Evolutionary conservation across 2,797 vertebrate species (phyloP), one percentile per base, ranked within the genome.

Genomic region (Phrynocephalus guinanensis): DNA sequence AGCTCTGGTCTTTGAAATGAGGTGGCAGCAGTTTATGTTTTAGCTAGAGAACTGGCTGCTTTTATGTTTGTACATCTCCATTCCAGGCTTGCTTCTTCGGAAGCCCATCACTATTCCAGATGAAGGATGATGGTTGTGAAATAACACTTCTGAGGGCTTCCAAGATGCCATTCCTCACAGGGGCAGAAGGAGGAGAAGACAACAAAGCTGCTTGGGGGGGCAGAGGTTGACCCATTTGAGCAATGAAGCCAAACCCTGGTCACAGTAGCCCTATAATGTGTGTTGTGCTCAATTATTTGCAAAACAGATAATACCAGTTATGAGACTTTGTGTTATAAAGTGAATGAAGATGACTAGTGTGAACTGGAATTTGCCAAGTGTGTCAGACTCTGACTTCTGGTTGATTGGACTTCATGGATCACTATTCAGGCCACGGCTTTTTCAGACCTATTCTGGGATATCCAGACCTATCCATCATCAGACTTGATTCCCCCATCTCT

Each of bases 1-100:
- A 95, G 92, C 86, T 90, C 80, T 91, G 92, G 86, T 82, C 87
- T 93, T 95, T 94, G 91, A 95, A 96, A 94, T 93, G 81, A 91
- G 92, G 87, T 92, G 79, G 90, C 92, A 90, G 86, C 81, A 77
- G 85, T 91, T 94, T 5, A 44, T 93, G 86, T 93, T 91, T 93
- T 93, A 15, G 2, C 72, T 26, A 48, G 88, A 89, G 86, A 91
- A 88, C 87, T 78, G n/a, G 75, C 87, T 92, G 86, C 88, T 92
- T 94, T 72, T 86, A 77, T 89, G 84, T 81, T 68, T 88, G 70
- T 89, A 10, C 11, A 87, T 89, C 91, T 83, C 56, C 52, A 63
- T 73, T 88, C 13, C 52, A 84, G 3, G 83, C 81, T 73, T 44
- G 67, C 88, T 82, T 44, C 82, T 28, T 85, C n/a, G 6, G 79